Conservation (phyloP, 2,797 vertebrate species). For the Leptodactylus fallax region DNA sequence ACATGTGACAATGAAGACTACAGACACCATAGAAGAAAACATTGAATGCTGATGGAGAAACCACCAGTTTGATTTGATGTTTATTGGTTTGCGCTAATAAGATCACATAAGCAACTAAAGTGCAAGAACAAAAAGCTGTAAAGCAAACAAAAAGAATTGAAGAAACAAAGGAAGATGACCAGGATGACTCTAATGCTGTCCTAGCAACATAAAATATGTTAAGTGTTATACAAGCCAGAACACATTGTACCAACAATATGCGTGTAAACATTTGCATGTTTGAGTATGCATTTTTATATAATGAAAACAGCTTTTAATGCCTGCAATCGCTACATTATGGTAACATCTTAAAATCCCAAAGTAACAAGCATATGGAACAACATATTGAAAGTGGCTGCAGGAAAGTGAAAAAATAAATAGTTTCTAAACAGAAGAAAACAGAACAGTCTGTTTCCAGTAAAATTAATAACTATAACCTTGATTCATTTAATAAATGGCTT, state of each 20-base stretch:
- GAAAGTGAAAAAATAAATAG: constrained; percentile 54
- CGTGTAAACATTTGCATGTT: constrained; percentile 51
- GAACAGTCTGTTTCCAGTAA: constrained; percentile 31
- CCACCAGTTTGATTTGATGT: neutral
- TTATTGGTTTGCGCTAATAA: neutral
- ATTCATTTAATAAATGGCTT: constrained; percentile 4
- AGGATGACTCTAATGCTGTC: neutral
- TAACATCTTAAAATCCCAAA: constrained; percentile 42
- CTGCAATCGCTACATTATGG: constrained; percentile 36
- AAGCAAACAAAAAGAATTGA: neutral
- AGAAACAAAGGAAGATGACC: neutral
- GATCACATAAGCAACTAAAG: neutral
- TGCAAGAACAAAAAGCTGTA: neutral
- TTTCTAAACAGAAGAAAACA: constrained; percentile 37
- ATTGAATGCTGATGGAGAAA: neutral
- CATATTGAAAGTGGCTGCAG: constrained; percentile 58
- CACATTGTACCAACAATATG: constrained; percentile 44
- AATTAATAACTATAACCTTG: constrained; percentile 25
- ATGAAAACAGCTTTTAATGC: constrained; percentile 56
- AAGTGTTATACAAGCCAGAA: neutral
- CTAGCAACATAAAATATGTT: constrained; percentile 17
- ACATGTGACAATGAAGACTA: too few species aligned
- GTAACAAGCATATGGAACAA: constrained; percentile 56
- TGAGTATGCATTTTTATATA: constrained; percentile 42
- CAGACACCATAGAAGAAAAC: neutral